These are phyloP conservation scores for Ridgeia piscesae DNA, from an alignment of 1,140 invertebrate genomes.

Conservation along the genomic window DNA sequence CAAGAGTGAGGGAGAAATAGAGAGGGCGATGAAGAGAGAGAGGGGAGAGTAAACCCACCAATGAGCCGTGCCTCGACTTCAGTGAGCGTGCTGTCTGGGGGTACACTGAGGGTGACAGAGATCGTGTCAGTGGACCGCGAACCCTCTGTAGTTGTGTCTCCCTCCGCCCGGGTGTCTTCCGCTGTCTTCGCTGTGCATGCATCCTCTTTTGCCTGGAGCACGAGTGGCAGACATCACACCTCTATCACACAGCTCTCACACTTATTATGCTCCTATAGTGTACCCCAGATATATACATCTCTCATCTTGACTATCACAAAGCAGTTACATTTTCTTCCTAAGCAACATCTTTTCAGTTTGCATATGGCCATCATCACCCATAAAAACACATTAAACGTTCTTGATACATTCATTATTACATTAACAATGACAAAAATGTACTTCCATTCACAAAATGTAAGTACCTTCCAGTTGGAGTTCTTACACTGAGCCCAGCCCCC, in stretches of 20 bases:
- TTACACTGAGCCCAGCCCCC: no score
- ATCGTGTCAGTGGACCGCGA: neutral
- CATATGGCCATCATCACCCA: neutral
- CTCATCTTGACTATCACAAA: neutral
- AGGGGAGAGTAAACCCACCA: constrained; percentile 40
- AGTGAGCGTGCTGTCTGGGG: constrained; percentile 42
- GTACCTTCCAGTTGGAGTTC: no score
- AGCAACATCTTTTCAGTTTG: no score
- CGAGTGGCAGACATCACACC: neutral
- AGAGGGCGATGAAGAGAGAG: constrained; percentile 1
- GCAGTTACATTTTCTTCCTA: no score
- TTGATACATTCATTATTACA: neutral
- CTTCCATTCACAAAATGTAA: neutral
- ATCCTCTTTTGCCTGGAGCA: neutral
- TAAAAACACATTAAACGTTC: neutral
- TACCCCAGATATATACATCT: no score
- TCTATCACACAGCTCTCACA: neutral
- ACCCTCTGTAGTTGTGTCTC: constrained; percentile 31
- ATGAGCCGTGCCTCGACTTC: constrained; percentile 59
- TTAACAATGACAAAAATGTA: neutral
- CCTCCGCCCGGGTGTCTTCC: neutral
- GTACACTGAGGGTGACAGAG: neutral
- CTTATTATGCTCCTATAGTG: neutral
- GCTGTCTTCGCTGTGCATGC: neutral
- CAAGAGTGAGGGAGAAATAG: neutral